Evolutionary conservation across 2,888 invertebrate genomes (phyloP).

Genomic region (Drosophila rubida): DNA sequence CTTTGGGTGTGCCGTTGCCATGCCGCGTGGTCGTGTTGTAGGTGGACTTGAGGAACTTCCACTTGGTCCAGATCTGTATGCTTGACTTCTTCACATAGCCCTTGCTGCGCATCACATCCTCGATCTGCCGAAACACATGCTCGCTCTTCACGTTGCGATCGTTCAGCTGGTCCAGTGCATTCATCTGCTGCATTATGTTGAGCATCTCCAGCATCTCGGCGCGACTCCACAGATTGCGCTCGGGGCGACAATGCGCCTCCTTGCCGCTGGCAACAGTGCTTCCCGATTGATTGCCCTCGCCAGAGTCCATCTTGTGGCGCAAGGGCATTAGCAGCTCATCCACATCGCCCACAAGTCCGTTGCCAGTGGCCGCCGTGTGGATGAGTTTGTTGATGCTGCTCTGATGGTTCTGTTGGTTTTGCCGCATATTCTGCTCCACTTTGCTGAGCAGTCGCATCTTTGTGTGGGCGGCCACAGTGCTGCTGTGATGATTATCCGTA

Average conservation of each 20-base stretch:
- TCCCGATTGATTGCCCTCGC: background rate
- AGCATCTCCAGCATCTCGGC: conserved; percentile 83
- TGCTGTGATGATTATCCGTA: conserved; percentile 46
- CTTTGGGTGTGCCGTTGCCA: conserved; percentile 82
- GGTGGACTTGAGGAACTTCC: conserved; percentile 84
- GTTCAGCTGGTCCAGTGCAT: conserved; percentile 80
- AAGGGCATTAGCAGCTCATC: conserved; percentile 79
- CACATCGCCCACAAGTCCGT: conserved; percentile 73
- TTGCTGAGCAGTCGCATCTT: conserved; percentile 72
- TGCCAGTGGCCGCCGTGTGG: conserved; percentile 68
- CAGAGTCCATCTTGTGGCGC: conserved; percentile 37
- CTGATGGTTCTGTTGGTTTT: conserved; percentile 46
- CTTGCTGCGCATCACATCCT: conserved; percentile 80
- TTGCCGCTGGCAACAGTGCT: background rate
- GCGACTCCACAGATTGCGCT: conserved; percentile 84
- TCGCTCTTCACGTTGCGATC: conserved; percentile 84
- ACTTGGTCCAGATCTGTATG: conserved; percentile 84
- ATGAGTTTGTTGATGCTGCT: conserved; percentile 65
- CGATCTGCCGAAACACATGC: conserved; percentile 82
- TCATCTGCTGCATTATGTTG: conserved; percentile 81
- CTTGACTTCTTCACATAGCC: conserved; percentile 83
- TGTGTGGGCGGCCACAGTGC: conserved; percentile 68
- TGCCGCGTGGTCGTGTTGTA: conserved; percentile 83
- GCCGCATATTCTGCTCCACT: conserved; percentile 78
- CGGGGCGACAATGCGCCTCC: conserved; percentile 69